Conservation (phyloP, 2,888 invertebrate species). For the Archips crataeganus region DNA sequence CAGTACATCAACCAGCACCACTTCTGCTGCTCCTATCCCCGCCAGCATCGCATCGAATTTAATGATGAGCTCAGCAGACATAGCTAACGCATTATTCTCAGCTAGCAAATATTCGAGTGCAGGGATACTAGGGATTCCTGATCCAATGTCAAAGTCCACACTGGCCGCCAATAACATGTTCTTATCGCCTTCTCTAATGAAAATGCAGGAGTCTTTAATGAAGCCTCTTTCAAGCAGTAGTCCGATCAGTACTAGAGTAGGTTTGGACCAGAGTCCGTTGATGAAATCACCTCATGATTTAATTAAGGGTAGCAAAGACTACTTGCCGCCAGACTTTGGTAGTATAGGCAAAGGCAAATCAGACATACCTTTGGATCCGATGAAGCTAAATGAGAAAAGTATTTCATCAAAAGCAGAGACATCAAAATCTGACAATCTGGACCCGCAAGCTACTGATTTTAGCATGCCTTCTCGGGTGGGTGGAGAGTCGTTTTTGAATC, state of each 20-base stretch:
- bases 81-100: conserved; percentile 89
- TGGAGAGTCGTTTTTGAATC: conserved; percentile 80
- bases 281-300: conserved; percentile 81
- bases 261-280: conserved; percentile 73
- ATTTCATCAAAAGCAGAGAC: conserved; percentile 82
- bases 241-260: conserved; percentile 80
- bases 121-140: conserved; percentile 88
- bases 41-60: conserved; percentile 86
- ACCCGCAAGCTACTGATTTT: conserved; percentile 75
- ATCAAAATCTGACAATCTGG: conserved; percentile 66
- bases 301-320: conserved; percentile 77
- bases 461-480: conserved; percentile 79
- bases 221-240: conserved; percentile 87
- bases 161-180: conserved; percentile 93
- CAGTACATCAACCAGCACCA: conserved; percentile 80
- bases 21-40: conserved; percentile 80
- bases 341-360: conserved; percentile 81
- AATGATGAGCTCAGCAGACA: conserved; percentile 87
- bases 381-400: conserved; percentile 74
- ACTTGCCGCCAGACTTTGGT: conserved; percentile 84
- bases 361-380: conserved; percentile 76
- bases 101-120: conserved; percentile 88
- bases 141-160: conserved; percentile 91
- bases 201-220: conserved; percentile 88
- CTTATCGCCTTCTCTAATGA: conserved; percentile 89